Conservation (phyloP, 2,888 invertebrate species). For the Hirtodrosophila histrioides region DNA sequence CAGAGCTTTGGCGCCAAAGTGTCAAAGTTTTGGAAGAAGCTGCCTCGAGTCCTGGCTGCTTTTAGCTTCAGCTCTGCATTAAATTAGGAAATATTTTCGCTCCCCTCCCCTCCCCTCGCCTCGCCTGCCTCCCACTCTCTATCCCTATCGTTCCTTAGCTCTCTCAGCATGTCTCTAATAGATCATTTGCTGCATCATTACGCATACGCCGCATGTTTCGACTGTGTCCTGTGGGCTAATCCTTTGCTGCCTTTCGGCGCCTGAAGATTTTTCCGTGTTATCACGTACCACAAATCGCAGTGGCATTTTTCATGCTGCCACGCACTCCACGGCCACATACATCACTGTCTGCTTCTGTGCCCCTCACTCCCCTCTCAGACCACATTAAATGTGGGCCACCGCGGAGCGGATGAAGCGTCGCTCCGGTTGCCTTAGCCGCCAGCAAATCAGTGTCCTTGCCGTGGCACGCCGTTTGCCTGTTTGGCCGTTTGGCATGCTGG, state of each 20-base stretch:
- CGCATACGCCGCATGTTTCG: conserved; percentile 53
- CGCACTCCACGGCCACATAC: conserved; percentile 56
- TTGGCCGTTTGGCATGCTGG: conserved; percentile 36
- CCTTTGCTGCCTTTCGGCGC: conserved; percentile 52
- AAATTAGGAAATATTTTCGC: conserved; percentile 28
- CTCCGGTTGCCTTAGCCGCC: conserved; percentile 42
- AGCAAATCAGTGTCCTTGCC: conserved; percentile 65
- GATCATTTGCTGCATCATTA: conserved; percentile 73
- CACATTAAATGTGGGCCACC: conserved; percentile 65
- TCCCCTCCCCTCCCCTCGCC: not conserved
- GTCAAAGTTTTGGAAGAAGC: conserved; percentile 23
- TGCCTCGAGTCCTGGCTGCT: too few species aligned
- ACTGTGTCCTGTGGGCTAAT: conserved; percentile 48
- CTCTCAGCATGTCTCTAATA: conserved; percentile 41
- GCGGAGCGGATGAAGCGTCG: conserved; percentile 55
- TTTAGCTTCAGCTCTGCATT: conserved; percentile 19
- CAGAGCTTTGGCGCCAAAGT: conserved; percentile 31
- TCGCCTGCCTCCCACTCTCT: not conserved
- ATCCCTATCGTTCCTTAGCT: not conserved
- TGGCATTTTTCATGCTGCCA: conserved; percentile 48
- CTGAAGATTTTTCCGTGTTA: conserved; percentile 47
- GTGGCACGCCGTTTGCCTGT: not conserved
- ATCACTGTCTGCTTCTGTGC: conserved; percentile 61
- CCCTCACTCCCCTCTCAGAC: conserved; percentile 13
- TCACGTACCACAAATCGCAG: conserved; percentile 66